Evolutionary conservation across 2,113 vertebrate species (phyloP), one percentile per base, ranked within the genome.

Genomic region (Pachyramphus minor): DNA sequence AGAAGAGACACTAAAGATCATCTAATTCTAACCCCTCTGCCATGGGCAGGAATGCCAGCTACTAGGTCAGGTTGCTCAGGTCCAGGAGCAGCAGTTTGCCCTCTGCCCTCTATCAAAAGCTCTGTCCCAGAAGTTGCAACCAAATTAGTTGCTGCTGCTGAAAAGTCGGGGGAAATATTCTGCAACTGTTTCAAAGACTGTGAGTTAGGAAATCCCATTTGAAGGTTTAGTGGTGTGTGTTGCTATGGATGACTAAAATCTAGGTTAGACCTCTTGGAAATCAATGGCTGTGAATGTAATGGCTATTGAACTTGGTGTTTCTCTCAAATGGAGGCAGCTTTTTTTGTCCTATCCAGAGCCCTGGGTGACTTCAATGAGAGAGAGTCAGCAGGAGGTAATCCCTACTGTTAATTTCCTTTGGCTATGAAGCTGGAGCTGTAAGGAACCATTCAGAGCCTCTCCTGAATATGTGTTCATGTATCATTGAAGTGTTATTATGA

Each of bases 221-320:
- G 67, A 41, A 45, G n/a, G 25, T 73, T 77, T 58, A 21, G 14
- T 66, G 49, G 20, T n/a, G 12, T 62, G 39, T 67, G 64, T 60
- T 59, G 84, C 47, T 72, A 9, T 2, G 0, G 52, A 45, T 66
- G 64, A 47, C 44, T 94, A 60, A 90, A 94, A 96, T 94, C 90
- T 95, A 83, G 87, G 95, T 96, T 95, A 95, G 82, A 55, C 49
- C 49, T 63, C 71, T 76, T 69, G 74, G 45, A 87, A 93, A 95
- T 96, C 94, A 77, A 86, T 96, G 77, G 13, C 52, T 76, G 14
- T 81, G 78, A 72, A 33, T 94, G 58, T 86, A 96, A 93, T 96
- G 92, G 68, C 55, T 92, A 68, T 92, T 79, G 92, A 96, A 93
- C 69, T 30, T 55, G 80, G 23, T 49, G 58, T 72, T 90, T 68